Conservation (phyloP, 1,140 invertebrate genomes). For the Pemphigus obesinymphae region DNA sequence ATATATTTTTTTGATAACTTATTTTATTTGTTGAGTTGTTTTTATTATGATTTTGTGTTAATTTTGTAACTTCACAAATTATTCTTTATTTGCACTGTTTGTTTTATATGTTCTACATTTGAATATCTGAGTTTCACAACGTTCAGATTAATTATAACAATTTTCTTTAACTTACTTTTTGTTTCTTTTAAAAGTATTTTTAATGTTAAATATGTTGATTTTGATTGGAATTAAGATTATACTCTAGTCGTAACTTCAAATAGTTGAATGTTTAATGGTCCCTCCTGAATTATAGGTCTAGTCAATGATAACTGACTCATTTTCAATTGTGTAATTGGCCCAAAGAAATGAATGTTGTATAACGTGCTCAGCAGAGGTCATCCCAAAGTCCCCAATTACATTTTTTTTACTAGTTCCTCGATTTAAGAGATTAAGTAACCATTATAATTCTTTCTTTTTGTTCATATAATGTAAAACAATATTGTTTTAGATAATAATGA, state of each 20-base stretch:
- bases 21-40: neutral
- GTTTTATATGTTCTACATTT: neutral
- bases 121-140: neutral
- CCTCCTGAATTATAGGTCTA: conserved; percentile 9
- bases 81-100: neutral
- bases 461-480: conserved; percentile 23
- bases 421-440: conserved; percentile 8
- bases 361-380: conserved; percentile 7
- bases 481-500: conserved; percentile 38
- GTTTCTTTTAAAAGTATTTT: neutral
- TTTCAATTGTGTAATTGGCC: neutral
- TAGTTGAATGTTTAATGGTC: neutral
- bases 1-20: neutral
- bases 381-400: neutral
- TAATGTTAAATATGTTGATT: neutral
- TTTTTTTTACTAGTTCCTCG: conserved; percentile 32
- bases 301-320: conserved; percentile 29
- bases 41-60: conserved; percentile 12
- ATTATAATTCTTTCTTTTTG: conserved; percentile 13
- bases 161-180: neutral
- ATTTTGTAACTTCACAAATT: conserved; percentile 3
- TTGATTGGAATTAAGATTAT: neutral
- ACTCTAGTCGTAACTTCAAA: neutral
- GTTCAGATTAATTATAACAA: neutral
- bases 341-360: conserved; percentile 12